A percentile compares a stretch with the other conserved stretches of the same genome.
phyloP scores from a whole-genome alignment of 1,140 invertebrate genomes.

The Apolygus lucorum region DNA sequence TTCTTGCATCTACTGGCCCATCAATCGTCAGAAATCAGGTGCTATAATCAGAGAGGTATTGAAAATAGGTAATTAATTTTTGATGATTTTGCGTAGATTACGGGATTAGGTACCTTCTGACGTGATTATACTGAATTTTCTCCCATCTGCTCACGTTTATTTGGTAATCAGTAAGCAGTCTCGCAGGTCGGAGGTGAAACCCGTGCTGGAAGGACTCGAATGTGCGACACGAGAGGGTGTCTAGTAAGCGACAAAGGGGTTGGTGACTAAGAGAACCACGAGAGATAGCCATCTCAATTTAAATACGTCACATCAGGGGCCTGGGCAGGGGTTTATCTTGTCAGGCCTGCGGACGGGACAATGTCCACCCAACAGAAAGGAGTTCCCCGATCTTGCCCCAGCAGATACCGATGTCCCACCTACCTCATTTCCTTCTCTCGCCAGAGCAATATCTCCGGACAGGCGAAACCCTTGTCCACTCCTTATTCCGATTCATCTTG shows the following conservation, averaged over 20 bases:
- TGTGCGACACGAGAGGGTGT: background rate
- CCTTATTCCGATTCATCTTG: background rate
- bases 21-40: too few species aligned
- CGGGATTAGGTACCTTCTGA: too few species aligned
- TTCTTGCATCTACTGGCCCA: too few species aligned
- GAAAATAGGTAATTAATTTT: too few species aligned
- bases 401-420: slow-evolving; percentile 23
- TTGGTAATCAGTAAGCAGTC: too few species aligned
- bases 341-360: background rate
- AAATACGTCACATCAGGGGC: slow-evolving; percentile 13
- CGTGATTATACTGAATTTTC: too few species aligned
- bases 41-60: too few species aligned
- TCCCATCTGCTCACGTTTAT: too few species aligned
- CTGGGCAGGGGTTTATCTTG: slow-evolving; percentile 11
- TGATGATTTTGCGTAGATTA: too few species aligned
- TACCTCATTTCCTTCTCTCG: slow-evolving; percentile 22
- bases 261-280: background rate
- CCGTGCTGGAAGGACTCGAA: background rate
- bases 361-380: slow-evolving; percentile 11
- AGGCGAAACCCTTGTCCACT: background rate
- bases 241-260: too few species aligned
- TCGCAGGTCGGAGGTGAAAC: too few species aligned
- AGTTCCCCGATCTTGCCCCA: background rate
- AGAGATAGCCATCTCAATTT: slow-evolving; percentile 18
- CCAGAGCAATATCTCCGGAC: slow-evolving; percentile 20